Base-by-base conservation (phyloP, 2,888 invertebrate species). In the Drosophila atripex region DNA sequence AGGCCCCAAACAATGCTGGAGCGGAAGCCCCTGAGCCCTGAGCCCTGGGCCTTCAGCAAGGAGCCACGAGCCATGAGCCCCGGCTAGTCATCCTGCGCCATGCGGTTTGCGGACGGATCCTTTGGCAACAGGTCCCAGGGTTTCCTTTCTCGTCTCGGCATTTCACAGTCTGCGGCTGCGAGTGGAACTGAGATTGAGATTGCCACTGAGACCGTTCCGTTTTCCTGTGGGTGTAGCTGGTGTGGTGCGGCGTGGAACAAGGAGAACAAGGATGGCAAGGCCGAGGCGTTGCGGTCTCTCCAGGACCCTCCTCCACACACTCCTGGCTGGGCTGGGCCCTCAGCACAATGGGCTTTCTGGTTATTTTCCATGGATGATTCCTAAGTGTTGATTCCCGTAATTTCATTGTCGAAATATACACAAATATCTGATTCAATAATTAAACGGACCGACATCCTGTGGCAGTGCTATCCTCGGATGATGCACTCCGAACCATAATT, bases 51-150 rank as follows among this genome's bases (percentile, higher is more conserved):
- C 35, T 14, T 1, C 7, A 35, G 35, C 35, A n/a, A 35, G 14
- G 35, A 35, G 35, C 14, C n/a, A 32, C 32, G 32, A 32, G n/a
- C 32, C 32, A 23, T 18, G n/a, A 32, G 32, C 12, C 9, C 32
- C 32, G 32, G 32, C 32, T n/a, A 32, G 12, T 32, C 55, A 55
- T 51, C 35, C 35, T 53, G 25, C n/a, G 25, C 32, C 30, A 18
- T 50, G 61, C 43, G 61, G 64, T 50, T 64, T 41, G 32, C 14
- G 28, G 25, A 18, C 8, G 39, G 38, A 38, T 47, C 16, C 46
- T 9, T 23, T 52, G 21, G 52, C 53, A 66, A 64, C 64, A 64
- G 66, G 64, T 64, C 16, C 16, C 39, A 11, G 14, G 45, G 39
- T 23, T 57, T 41, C 28, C 57, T 2, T 45, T 50, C 6, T 9